Evolutionary conservation across 2,888 invertebrate species (phyloP).

Genomic region (Cantharis rustica): DNA sequence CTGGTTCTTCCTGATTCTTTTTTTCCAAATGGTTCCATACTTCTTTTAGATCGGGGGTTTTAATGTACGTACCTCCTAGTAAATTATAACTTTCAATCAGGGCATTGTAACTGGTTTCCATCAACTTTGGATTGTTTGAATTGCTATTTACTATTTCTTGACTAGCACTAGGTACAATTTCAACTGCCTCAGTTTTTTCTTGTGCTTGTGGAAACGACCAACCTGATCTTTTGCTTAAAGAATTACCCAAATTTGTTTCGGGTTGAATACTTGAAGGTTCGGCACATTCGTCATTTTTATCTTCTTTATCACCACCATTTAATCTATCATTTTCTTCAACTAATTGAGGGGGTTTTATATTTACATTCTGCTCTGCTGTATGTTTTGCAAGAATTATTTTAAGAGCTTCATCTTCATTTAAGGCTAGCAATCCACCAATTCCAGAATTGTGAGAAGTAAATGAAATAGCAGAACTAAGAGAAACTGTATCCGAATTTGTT

Average conservation of each 20-base stretch:
- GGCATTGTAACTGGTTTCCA: slow-evolving; percentile 63
- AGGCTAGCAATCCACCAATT: slow-evolving; percentile 59
- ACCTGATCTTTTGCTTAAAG: slow-evolving; percentile 66
- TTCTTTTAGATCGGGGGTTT: slow-evolving; percentile 65
- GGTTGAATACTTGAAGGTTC: slow-evolving; percentile 35
- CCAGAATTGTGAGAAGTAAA: slow-evolving; percentile 56
- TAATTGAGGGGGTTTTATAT: not conserved
- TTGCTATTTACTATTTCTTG: slow-evolving; percentile 3
- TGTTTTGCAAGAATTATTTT: slow-evolving; percentile 68
- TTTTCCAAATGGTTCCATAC: slow-evolving; percentile 59
- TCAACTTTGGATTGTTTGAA: slow-evolving; percentile 42
- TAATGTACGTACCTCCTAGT: slow-evolving; percentile 54
- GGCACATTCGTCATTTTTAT: slow-evolving; percentile 25
- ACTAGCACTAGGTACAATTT: not conserved
- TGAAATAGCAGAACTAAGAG: slow-evolving; percentile 53
- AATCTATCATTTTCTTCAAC: not conserved
- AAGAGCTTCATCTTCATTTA: slow-evolving; percentile 75
- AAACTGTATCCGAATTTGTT: slow-evolving; percentile 49
- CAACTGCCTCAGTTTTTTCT: slow-evolving; percentile 22
- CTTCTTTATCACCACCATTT: slow-evolving; percentile 9
- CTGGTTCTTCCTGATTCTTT: slow-evolving; percentile 48
- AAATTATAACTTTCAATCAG: slow-evolving; percentile 64
- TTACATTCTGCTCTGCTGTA: slow-evolving; percentile 38
- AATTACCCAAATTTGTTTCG: slow-evolving; percentile 62
- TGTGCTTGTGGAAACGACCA: slow-evolving; percentile 62